Base-by-base conservation (phyloP, 1,140 invertebrate species). In the Marisa cornuarietis region DNA sequence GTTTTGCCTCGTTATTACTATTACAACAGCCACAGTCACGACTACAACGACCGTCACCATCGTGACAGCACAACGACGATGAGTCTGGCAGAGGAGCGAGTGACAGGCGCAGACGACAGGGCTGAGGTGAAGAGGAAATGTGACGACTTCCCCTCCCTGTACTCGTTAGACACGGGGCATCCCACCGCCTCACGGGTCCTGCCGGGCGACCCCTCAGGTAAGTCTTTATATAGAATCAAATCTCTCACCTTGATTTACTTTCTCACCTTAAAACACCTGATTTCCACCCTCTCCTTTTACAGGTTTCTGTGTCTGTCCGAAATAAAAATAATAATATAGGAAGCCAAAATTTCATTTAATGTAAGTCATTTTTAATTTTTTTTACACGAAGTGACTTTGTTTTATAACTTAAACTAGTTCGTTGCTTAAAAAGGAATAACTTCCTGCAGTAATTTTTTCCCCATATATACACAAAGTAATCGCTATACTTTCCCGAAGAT, bases 91-190 rank as follows among this genome's bases (percentile, higher is more conserved):
- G 83, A 85, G 61, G 80, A 83, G 71, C 58, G 83, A 18, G 78
- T 84, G 52, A 65, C 83, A 11, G 78, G 82, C 51, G 24, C 71
- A 5, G 82, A 83, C 26, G 81, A 83, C 42, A 26, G 83, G 14
- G 77, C 82, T 3, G 76, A 77, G 31, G 76, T 77, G 58, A 83
- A 85, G 68, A 76, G 83, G 61, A 85, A 85, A 75, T 85, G 84
- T 74, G 84, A 85, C 83, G 89, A 91, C 80, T 91, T 90, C 76
- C 83, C 85, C 26, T 83, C 87, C 18, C 85, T 91, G n/a, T 91
- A 91, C 82, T 87, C 85, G 62, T 80, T 91, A 42, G 89, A 90
- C 79, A 82, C 84, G 0, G 83, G 77, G 14, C 81, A 82, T 63
- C 61, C 71, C 1, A 14, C 68, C 10, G 74, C 86, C 7, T 74